Conservation (phyloP, 2,113 vertebrate genomes). For the Hemiprocne comata region DNA sequence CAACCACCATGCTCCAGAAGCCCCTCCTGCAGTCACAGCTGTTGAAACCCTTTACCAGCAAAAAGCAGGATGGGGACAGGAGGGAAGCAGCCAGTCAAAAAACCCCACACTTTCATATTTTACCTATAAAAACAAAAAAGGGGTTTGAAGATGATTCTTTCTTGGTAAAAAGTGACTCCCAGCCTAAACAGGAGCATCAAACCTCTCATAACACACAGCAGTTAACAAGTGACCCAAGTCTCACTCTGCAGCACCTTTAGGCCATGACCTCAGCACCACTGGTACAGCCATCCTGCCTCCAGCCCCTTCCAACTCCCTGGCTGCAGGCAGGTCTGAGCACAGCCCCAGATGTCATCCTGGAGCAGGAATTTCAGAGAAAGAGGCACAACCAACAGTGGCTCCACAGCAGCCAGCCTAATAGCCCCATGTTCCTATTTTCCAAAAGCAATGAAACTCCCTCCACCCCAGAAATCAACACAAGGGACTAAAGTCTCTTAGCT, state of each 20-base stretch:
- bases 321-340: not conserved
- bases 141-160: rapidly evolving
- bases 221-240: rapidly evolving
- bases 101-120: not conserved
- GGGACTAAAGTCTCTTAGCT: rapidly evolving
- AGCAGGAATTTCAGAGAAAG: rapidly evolving
- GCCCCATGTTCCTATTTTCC: rapidly evolving
- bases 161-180: not conserved
- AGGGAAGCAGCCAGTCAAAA: not conserved
- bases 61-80: rapidly evolving
- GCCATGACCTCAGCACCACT: rapidly evolving
- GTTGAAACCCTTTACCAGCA: not conserved
- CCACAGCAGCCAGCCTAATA: rapidly evolving
- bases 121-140: not conserved
- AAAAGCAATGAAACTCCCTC: not conserved
- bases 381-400: not conserved
- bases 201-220: rapidly evolving
- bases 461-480: not conserved
- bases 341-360: rapidly evolving
- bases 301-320: rapidly evolving
- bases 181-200: not conserved
- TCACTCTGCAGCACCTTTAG: rapidly evolving
- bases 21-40: not conserved
- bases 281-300: not conserved
- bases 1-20: not conserved